Base-by-base conservation (phyloP, 2,797 vertebrate species). In the Phoxinus dragarum region DNA sequence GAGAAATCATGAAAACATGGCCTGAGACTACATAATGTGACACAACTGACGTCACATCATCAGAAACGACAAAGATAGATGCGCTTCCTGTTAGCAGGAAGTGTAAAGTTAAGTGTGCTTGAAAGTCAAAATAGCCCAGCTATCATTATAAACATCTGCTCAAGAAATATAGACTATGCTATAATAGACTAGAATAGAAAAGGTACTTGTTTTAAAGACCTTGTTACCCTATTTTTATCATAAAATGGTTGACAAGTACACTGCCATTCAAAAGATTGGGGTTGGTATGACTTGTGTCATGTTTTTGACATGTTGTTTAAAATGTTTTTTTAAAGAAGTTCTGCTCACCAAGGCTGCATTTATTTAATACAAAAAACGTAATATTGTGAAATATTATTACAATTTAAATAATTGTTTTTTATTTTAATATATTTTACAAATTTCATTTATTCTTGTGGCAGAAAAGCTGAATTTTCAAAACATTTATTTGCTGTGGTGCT, bases 21-120 rank as follows among this genome's bases (percentile, higher is more conserved):
- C 76, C 61, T 21, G 17, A 81, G 34, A 78, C 38, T 54, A 68
- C 21, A 44, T 61, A 86, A 86, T 31, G 17, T 71, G 52, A 86
- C 23, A 31, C 8, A 27, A 27, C 19, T 82, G 38, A 64, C n/a
- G 44, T 76, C 64, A 76, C 64, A 66, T 23, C 40, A 76, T 80
- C 23, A 77, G 52, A 66, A 3, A 36, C n/a, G 82, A 66, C 87
- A 36, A 31, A 82, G 14, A 44, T 44, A 44, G 47, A 4, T 36
- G 23, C 54, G 23, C 82, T 76, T 84, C 44, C 73, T 84, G 44
- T 76, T 49, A 54, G 47, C 34, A 42, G 54, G 19, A 9, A 23
- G 47, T 54, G n/a, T 47, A 81, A 7, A 59, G 27, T 54, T 12
- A 42, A 59, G 16, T 69, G 34, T 38, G 49, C 47, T 40, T 69